Evolutionary conservation across 2,888 invertebrate species (phyloP), one percentile per base, ranked within the genome.

Genomic region (Allacma fusca): DNA sequence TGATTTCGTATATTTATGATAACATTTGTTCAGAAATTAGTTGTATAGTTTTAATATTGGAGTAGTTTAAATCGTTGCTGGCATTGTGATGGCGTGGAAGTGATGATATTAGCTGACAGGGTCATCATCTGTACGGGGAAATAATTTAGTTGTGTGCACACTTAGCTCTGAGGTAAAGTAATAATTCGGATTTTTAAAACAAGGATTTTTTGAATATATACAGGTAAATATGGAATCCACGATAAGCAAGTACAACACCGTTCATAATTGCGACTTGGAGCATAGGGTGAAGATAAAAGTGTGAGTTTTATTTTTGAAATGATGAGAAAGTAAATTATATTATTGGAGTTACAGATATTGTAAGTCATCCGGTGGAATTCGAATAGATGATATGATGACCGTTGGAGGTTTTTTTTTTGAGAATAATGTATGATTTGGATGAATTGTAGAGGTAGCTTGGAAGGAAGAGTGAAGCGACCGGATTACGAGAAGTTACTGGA

Each of bases 371-470:
- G 50, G 1, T 62, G 62, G 1, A 16, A 26, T 24, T 21, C 9
- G 19, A 1, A 2, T 50, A 9, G n/a, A 50, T 50, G 21, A 26
- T n/a, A 23, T 13, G n/a, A 23, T 62, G 16, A 62, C 13, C 2
- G 21, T 12, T 12, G 4, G 50, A 9, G n/a, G 16, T 50, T 1
- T 50, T 50, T 50, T 12, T 16, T 13, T 12, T 50, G 23, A 19
- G 62, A 9, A 62, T 16, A 26, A 40, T 76, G 68, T 80, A 23
- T 78, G 40, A 43, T 81, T 84, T 80, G 86, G n/a, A n/a, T n/a
- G n/a, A n/a, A n/a, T n/a, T 87, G 67, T 85, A 97, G 97, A 85
- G 97, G 97, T 9, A 96, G 96, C 1, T 88, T 98, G 79, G 97
- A 98, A 89, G 98, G 98, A 0, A 93, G 93, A 86, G 90, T 94